These are phyloP conservation scores for Neodiprion pinetum DNA, from an alignment of 1,140 invertebrate species.

Conservation along the genomic window DNA sequence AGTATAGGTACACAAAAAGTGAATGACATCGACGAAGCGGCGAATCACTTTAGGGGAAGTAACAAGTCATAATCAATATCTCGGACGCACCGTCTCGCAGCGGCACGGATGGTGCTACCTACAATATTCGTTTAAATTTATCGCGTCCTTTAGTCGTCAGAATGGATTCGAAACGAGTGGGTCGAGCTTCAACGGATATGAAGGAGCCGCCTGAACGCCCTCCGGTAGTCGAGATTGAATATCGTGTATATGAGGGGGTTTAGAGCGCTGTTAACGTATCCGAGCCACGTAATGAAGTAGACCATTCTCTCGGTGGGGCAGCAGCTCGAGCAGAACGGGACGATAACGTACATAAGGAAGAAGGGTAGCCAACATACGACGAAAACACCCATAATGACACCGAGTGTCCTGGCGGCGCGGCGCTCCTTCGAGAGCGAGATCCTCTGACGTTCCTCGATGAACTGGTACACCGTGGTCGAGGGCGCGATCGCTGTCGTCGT, in stretches of 20 bases:
- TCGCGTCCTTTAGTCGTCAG: background rate
- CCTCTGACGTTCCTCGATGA: conserved; percentile 92
- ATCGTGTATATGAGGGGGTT: conserved; percentile 98
- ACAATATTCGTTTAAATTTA: too few species aligned
- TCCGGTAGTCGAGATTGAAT: conserved; percentile 95
- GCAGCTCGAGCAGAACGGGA: conserved; percentile 83
- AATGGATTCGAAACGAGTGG: background rate
- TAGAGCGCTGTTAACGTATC: conserved; percentile 96
- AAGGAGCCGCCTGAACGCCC: conserved; percentile 88
- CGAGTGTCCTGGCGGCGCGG: conserved; percentile 88
- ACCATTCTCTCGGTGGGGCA: conserved; percentile 81
- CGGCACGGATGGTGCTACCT: too few species aligned
- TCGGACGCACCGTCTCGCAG: too few species aligned
- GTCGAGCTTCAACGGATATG: conserved; percentile 65
- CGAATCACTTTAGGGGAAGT: too few species aligned
- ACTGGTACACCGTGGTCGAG: conserved; percentile 78
- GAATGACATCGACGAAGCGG: too few species aligned
- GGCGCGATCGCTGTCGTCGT: conserved; percentile 38
- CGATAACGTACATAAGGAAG: conserved; percentile 93
- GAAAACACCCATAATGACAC: conserved; percentile 94
- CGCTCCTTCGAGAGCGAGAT: conserved; percentile 92
- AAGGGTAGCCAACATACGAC: conserved; percentile 97
- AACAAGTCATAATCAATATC: too few species aligned
- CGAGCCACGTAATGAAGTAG: conserved; percentile 95
- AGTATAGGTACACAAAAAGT: too few species aligned